Evolutionary conservation across 1,140 invertebrate species (phyloP), one percentile per base, ranked within the genome.

Genomic region (Leptinotarsa lineolata): DNA sequence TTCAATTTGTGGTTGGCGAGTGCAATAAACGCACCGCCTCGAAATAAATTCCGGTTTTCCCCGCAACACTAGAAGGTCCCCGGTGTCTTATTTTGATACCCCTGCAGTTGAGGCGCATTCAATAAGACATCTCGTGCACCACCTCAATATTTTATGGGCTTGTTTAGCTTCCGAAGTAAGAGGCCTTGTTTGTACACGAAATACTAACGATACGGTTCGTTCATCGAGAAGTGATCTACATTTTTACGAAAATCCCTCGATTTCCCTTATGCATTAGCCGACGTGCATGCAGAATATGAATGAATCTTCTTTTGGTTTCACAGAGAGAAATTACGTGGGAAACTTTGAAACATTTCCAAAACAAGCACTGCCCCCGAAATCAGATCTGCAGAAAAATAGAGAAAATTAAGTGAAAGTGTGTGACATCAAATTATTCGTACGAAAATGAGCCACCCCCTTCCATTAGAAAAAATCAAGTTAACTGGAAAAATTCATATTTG

Each of bases 61-160:
- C n/a, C 39, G 64, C 64, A 24, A 39, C n/a, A 18, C 39, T 59
- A 54, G 12, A 54, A 22, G 13, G 39, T 69, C 68, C 68, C 68
- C n/a, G n/a, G 68, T 48, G 68, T 60, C 68, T 69, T 69, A 69
- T 69, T 69, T 59, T 69, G 68, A 69, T 69, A 69, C 68, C 68
- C 68, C 58, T 69, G 30, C 45, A 46, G 45, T 46, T 21, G 68
- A 44, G 24, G 24, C 54, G 68, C 46, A 69, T 69, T 69, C 68
- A 69, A 69, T 68, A 68, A 68, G 39, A 68, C 20, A 46, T 48
- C 20, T 44, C 15, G 45, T 30, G 68, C 54, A 22, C 24, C 68
- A 22, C 11, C 68, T 54, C 16, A 54, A 39, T 65, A 39, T 65
- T 65, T 65, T 21, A 65, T 65, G 39, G 63, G 63, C 63, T 54